phyloP scores from a whole-genome alignment of 2,888 invertebrate genomes.

The Rhorus exstirpatorius region DNA sequence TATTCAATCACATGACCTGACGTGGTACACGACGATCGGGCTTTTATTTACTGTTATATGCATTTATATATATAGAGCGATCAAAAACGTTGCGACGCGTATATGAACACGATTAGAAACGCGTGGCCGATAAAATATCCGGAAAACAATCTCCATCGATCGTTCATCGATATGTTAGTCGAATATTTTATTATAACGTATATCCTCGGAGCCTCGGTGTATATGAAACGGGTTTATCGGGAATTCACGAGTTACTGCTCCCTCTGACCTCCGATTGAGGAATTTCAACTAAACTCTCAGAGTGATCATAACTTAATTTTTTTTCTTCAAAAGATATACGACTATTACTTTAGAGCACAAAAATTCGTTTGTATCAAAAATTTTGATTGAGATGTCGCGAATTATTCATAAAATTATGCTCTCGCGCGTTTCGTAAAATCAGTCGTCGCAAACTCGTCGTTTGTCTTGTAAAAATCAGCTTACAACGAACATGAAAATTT shows the following conservation, averaged over 20 bases:
- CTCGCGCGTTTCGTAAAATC: too few species aligned
- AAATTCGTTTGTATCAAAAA: too few species aligned
- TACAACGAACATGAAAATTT: too few species aligned
- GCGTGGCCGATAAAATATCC: not conserved
- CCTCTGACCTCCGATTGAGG: not conserved
- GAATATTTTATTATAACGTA: too few species aligned
- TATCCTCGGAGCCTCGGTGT: not conserved
- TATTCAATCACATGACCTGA: conserved; percentile 23
- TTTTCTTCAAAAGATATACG: too few species aligned
- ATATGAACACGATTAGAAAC: conserved; percentile 7
- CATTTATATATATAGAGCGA: not conserved
- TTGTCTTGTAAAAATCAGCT: too few species aligned
- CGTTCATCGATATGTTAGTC: not conserved
- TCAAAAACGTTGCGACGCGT: not conserved
- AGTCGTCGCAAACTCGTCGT: too few species aligned
- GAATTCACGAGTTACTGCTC: not conserved
- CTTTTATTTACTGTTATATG: conserved; percentile 15
- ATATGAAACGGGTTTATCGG: not conserved
- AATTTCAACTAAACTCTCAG: not conserved
- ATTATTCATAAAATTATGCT: too few species aligned
- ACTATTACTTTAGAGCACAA: too few species aligned
- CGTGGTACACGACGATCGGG: conserved; percentile 27
- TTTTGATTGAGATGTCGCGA: too few species aligned
- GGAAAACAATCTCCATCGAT: conserved; percentile 30
- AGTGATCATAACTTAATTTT: too few species aligned